Conservation (phyloP, 2,113 vertebrate species). For the Sebastes fasciatus region DNA sequence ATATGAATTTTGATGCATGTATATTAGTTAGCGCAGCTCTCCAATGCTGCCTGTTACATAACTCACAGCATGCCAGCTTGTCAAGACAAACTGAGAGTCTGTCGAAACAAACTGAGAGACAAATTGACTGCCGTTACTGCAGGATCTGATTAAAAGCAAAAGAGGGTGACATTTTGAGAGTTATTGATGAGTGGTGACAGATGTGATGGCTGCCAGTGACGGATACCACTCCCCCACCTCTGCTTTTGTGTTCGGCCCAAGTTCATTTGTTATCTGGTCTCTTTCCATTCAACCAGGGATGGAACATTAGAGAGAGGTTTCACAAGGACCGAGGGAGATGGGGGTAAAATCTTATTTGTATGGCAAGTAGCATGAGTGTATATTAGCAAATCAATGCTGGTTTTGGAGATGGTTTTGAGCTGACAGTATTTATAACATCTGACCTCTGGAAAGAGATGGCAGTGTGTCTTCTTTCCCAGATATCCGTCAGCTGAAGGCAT, state of each 20-base stretch:
- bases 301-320: constrained; percentile 12
- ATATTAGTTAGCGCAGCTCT: constrained; percentile 65
- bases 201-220: constrained; percentile 59
- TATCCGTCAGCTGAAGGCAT: constrained; percentile 75
- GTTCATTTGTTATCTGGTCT: constrained; percentile 14
- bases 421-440: constrained; percentile 44
- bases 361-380: constrained; percentile 46
- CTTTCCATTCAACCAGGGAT: constrained; percentile 9
- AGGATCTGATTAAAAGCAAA: constrained; percentile 76
- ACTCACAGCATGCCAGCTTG: constrained; percentile 64
- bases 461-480: constrained; percentile 52
- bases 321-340: not conserved
- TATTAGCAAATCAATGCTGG: constrained; percentile 51
- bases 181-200: constrained; percentile 74
- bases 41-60: constrained; percentile 70
- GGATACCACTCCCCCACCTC: constrained; percentile 36
- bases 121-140: constrained; percentile 65
- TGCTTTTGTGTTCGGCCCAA: constrained; percentile 25
- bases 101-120: constrained; percentile 62
- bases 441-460: constrained; percentile 55
- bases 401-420: constrained; percentile 40
- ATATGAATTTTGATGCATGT: constrained; percentile 70
- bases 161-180: constrained; percentile 56
- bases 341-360: constrained; percentile 50
- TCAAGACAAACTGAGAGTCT: constrained; percentile 58